These are phyloP conservation scores for Drosophila planitibia DNA, from an alignment of 2,888 invertebrate genomes.

Conservation along the genomic window DNA sequence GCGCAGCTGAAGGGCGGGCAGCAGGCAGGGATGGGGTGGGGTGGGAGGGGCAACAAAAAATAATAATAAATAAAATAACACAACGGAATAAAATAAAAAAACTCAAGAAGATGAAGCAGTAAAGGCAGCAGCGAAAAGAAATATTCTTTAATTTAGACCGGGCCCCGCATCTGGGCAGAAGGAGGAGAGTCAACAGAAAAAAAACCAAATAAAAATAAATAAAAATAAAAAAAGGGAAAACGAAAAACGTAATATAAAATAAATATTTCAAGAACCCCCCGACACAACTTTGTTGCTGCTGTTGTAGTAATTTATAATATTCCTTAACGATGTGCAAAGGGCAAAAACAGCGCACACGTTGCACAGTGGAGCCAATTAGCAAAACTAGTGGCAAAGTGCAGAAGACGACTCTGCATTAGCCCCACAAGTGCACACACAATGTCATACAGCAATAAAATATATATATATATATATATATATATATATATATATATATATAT, in stretches of 20 bases:
- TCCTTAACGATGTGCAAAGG: slow-evolving; percentile 82
- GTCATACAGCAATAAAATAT: background rate
- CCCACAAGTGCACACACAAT: background rate
- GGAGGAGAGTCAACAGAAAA: slow-evolving; percentile 33
- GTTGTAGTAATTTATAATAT: slow-evolving; percentile 84
- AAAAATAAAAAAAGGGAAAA: slow-evolving; percentile 17
- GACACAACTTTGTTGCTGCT: slow-evolving; percentile 47
- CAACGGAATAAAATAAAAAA: slow-evolving; percentile 57
- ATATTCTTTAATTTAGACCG: slow-evolving; percentile 82
- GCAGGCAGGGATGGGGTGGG: background rate
- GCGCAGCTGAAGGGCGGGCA: background rate
- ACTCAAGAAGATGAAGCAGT: slow-evolving; percentile 49
- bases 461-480: background rate
- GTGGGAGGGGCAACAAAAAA: slow-evolving; percentile 22
- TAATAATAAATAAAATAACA: slow-evolving; percentile 76
- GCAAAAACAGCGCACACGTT: slow-evolving; percentile 67
- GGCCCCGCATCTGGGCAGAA: slow-evolving; percentile 49
- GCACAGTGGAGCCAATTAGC: slow-evolving; percentile 44
- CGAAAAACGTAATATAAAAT: slow-evolving; percentile 75
- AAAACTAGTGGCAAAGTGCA: background rate
- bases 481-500: background rate
- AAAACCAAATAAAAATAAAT: slow-evolving; percentile 20
- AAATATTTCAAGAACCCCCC: slow-evolving; percentile 74
- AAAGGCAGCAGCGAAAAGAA: slow-evolving; percentile 49
- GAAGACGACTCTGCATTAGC: slow-evolving; percentile 1